These are phyloP conservation scores for Actenoides lindsayi DNA, from an alignment of 2,113 vertebrate genomes.

Conservation along the genomic window DNA sequence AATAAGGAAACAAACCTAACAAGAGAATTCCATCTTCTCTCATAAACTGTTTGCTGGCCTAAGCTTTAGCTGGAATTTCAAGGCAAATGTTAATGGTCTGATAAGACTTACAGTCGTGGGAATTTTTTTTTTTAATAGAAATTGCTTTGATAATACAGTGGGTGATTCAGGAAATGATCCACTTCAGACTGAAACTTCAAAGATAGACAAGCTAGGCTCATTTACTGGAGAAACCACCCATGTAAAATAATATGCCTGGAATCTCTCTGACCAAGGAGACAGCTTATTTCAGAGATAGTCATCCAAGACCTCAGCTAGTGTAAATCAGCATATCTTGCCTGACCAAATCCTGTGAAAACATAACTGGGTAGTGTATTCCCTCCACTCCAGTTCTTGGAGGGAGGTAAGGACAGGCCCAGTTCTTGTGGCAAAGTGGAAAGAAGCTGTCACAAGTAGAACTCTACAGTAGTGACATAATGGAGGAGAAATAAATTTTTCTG, in stretches of 20 bases:
- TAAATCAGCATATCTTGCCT: constrained; percentile 28
- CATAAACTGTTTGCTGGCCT: constrained; percentile 7
- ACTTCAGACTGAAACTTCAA: constrained; percentile 52
- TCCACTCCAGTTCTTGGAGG: not conserved
- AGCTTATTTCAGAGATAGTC: constrained; percentile 48
- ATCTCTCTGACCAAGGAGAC: constrained; percentile 20
- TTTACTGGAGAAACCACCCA: constrained; percentile 18
- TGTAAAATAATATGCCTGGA: constrained; percentile 49
- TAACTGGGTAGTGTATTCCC: not conserved
- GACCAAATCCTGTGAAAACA: constrained; percentile 12
- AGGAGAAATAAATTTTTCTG: not conserved
- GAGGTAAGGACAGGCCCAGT: not conserved
- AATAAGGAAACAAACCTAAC: constrained; percentile 1
- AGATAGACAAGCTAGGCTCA: constrained; percentile 6
- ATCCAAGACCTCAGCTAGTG: constrained; percentile 4
- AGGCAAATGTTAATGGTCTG: constrained; percentile 42
- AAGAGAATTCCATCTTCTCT: constrained; percentile 11
- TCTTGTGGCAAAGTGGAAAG: not conserved
- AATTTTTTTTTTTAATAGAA: not conserved
- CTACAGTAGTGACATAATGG: not conserved
- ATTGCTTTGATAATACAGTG: constrained; percentile 12
- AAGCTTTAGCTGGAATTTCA: constrained; percentile 48
- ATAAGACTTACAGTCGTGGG: not conserved
- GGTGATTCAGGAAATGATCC: constrained; percentile 50
- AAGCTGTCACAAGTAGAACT: not conserved